phyloP scores from a whole-genome alignment of 2,888 invertebrate species.

The Schizaphis graminum region DNA sequence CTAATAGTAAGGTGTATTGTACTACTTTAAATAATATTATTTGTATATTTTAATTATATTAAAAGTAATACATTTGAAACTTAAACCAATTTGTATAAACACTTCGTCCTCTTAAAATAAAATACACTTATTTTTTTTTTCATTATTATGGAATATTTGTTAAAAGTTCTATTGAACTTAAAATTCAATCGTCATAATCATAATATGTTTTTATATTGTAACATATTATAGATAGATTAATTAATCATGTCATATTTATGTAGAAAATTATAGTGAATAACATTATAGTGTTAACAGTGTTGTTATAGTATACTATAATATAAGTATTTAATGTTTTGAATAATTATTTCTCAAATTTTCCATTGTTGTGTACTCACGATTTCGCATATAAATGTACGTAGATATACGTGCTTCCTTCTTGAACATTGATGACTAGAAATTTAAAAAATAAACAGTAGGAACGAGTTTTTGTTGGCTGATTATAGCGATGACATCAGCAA shows the following conservation, averaged over 20 bases:
- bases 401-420: slow-evolving; percentile 46
- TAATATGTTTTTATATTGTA: neutral
- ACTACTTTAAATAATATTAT: neutral
- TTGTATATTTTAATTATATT: neutral
- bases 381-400: slow-evolving; percentile 22
- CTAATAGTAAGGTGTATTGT: neutral
- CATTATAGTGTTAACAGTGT: neutral
- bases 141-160: neutral
- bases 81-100: neutral
- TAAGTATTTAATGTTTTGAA: slow-evolving; percentile 15
- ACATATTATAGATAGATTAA: neutral
- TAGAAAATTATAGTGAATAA: neutral
- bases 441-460: slow-evolving; percentile 53
- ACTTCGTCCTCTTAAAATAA: neutral
- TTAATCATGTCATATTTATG: neutral
- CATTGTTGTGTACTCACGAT: slow-evolving; percentile 48
- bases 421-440: slow-evolving; percentile 43
- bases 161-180: neutral
- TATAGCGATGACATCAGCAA: slow-evolving; percentile 59
- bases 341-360: neutral
- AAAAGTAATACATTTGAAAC: neutral
- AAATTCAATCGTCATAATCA: neutral
- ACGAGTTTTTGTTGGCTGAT: slow-evolving; percentile 47
- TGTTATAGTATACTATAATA: neutral
- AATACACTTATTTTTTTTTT: neutral